Conservation (phyloP, 2,113 vertebrate species). For the Oxygymnocypris stewartii region DNA sequence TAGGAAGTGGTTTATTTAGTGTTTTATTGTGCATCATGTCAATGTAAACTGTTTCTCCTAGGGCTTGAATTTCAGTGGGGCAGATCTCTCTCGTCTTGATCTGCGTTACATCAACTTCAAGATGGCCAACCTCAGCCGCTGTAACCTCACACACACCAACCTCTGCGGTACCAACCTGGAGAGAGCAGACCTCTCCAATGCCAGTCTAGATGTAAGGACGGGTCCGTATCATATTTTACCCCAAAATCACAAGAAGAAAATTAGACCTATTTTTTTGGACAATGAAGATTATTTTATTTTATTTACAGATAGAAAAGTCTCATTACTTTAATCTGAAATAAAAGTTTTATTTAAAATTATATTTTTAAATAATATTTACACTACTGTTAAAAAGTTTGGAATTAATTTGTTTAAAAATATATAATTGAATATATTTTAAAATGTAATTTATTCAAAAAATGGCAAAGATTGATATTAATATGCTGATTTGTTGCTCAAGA, state of each 20-base stretch:
- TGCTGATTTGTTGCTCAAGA: background rate
- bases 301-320: background rate
- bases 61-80: slow-evolving; percentile 97
- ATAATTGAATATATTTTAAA: background rate
- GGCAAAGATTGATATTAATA: background rate
- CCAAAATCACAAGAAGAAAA: background rate
- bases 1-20: slow-evolving; percentile 54
- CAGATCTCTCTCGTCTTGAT: slow-evolving; percentile 93
- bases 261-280: background rate
- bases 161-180: slow-evolving; percentile 95
- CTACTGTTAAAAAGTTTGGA: too few relatives aligned
- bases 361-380: background rate
- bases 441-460: too few relatives aligned
- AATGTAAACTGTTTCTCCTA: slow-evolving; percentile 56
- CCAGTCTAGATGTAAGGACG: slow-evolving; percentile 88
- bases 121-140: slow-evolving; percentile 96
- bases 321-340: background rate
- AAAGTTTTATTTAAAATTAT: background rate
- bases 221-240: background rate
- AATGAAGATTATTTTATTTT: background rate
- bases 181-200: slow-evolving; percentile 92
- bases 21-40: background rate
- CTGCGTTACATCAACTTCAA: slow-evolving; percentile 98
- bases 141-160: slow-evolving; percentile 92
- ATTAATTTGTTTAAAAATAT: too few relatives aligned